These are phyloP conservation scores for Oplegnathus fasciatus DNA, from an alignment of 2,113 vertebrate genomes.

Conservation along the genomic window DNA sequence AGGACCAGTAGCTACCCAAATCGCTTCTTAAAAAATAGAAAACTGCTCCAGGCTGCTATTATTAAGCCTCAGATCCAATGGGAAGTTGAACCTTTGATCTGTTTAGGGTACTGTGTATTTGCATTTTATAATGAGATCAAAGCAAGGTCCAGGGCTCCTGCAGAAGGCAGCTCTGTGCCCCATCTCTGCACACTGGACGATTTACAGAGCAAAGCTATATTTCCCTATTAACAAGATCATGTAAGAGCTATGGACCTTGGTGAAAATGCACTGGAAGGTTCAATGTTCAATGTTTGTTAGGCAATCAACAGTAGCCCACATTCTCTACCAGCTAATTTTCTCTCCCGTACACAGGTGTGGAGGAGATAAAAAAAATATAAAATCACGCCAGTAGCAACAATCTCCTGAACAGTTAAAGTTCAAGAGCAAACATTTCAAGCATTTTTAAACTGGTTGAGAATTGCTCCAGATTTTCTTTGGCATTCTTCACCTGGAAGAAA, in stretches of 20 bases:
- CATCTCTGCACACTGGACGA: conserved; percentile 68
- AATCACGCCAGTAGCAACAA: conserved; percentile 72
- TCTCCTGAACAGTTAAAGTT: conserved; percentile 68
- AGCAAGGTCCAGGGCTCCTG: conserved; percentile 77
- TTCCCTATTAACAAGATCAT: conserved; percentile 71
- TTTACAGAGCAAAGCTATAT: conserved; percentile 69
- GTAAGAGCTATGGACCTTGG: conserved; percentile 59
- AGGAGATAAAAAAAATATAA: conserved; percentile 43
- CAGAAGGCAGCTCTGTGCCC: conserved; percentile 72
- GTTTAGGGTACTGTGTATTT: conserved; percentile 85
- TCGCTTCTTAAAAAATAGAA: conserved; percentile 81
- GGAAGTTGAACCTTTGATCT: conserved; percentile 87
- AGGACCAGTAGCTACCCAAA: conserved; percentile 81
- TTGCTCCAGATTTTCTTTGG: conserved; percentile 75
- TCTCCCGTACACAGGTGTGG: conserved; percentile 68
- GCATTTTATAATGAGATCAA: conserved; percentile 89
- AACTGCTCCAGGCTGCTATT: conserved; percentile 81
- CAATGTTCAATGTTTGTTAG: conserved; percentile 54
- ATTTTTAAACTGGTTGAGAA: conserved; percentile 80
- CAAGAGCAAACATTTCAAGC: conserved; percentile 80
- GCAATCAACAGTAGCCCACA: conserved; percentile 63
- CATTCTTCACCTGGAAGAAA: conserved; percentile 75
- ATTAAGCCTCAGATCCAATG: conserved; percentile 83
- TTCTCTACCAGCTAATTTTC: conserved; percentile 67
- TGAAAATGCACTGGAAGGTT: conserved; percentile 58